phyloP scores from a whole-genome alignment of 1,140 invertebrate genomes.

The Tribolium castaneum region DNA sequence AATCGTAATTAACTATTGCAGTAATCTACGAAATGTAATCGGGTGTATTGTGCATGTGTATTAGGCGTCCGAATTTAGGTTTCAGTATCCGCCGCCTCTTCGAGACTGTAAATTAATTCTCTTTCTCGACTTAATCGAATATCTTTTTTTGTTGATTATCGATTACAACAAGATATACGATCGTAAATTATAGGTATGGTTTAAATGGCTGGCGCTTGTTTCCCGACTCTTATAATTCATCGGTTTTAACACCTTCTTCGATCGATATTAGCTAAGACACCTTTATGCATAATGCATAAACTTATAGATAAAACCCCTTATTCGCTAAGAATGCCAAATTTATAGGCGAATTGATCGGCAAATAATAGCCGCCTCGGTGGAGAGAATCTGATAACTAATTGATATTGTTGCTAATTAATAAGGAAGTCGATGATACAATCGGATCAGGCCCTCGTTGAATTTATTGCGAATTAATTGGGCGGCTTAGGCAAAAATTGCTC shows the following conservation, averaged over 20 bases:
- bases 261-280: constrained; percentile 45
- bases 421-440: constrained; percentile 16
- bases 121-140: constrained; percentile 33
- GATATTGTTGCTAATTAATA: constrained; percentile 40
- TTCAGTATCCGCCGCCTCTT: constrained; percentile 4
- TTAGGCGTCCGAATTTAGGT: neutral
- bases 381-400: constrained; percentile 29
- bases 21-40: neutral
- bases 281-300: constrained; percentile 49
- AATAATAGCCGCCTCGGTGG: constrained; percentile 13
- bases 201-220: constrained; percentile 51
- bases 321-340: constrained; percentile 30
- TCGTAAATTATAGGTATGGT: constrained; percentile 53
- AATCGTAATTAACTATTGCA: neutral
- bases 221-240: constrained; percentile 54
- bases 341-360: constrained; percentile 22
- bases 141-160: constrained; percentile 38
- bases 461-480: constrained; percentile 11
- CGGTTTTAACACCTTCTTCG: constrained; percentile 51
- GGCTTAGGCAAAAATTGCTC: neutral
- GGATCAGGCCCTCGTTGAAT: neutral
- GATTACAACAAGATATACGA: constrained; percentile 51
- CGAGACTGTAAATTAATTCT: constrained; percentile 33
- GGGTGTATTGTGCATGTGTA: neutral
- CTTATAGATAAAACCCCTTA: constrained; percentile 34